A percentile compares a stretch with the other conserved stretches of the same genome.
These are phyloP conservation scores for Anorthoa munda DNA, from an alignment of 2,888 invertebrate genomes.

Conservation along the genomic window DNA sequence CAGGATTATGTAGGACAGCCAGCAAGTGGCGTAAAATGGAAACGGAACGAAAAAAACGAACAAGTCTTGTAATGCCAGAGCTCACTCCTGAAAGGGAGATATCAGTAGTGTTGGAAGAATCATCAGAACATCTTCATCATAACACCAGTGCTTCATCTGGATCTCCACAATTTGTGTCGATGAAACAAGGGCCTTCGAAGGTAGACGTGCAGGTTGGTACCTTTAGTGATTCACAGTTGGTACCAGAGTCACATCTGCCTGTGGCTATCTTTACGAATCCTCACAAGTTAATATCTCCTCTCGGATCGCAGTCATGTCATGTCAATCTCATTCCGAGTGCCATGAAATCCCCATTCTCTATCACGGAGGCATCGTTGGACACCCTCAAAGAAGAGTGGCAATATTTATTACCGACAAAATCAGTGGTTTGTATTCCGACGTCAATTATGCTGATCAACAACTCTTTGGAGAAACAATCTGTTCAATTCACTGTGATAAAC, in stretches of 20 bases:
- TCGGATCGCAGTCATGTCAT: slow-evolving; percentile 66
- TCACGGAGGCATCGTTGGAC: slow-evolving; percentile 36
- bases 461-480: slow-evolving; percentile 70
- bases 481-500: slow-evolving; percentile 79
- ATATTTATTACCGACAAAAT: slow-evolving; percentile 64
- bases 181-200: slow-evolving; percentile 36
- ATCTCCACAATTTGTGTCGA: slow-evolving; percentile 8
- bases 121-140: slow-evolving; percentile 69
- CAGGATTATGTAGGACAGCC: slow-evolving; percentile 77
- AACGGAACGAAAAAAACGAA: slow-evolving; percentile 51
- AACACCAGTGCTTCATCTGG: slow-evolving; percentile 72
- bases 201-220: slow-evolving; percentile 49
- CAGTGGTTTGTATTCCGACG: slow-evolving; percentile 73
- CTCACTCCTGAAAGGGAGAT: background rate
- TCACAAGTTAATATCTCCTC: slow-evolving; percentile 77
- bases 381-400: slow-evolving; percentile 66
- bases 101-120: slow-evolving; percentile 62
- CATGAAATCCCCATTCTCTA: slow-evolving; percentile 43
- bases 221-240: slow-evolving; percentile 9
- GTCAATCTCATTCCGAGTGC: slow-evolving; percentile 51
- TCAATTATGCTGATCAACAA: slow-evolving; percentile 71
- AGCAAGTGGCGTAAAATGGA: slow-evolving; percentile 75
- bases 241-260: slow-evolving; percentile 67
- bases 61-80: slow-evolving; percentile 31
- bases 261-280: slow-evolving; percentile 73